Conservation (phyloP, 2,888 invertebrate genomes). For the Maniola hyperantus region DNA sequence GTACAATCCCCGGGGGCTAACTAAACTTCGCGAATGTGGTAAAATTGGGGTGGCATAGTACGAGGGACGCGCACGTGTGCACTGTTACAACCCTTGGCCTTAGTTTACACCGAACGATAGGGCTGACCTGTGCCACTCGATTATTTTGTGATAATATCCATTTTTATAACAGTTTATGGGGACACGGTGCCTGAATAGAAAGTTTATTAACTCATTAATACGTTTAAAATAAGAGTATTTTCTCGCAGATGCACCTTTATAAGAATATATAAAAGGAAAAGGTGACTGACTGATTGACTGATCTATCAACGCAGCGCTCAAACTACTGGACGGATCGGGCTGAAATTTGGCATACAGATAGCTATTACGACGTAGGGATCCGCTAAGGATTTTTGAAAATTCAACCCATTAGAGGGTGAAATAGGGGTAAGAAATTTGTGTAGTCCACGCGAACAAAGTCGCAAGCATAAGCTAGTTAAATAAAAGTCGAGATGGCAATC, state of each 20-base stretch:
- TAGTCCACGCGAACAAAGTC: no score
- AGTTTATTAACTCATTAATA: conserved; percentile 7
- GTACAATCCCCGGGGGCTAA: conserved; percentile 52
- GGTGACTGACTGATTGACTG: no score
- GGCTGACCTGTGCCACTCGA: conserved; percentile 65
- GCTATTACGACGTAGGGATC: no score
- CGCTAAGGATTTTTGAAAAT: no score
- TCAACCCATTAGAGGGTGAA: no score
- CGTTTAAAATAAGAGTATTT: neutral
- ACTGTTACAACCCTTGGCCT: conserved; percentile 63
- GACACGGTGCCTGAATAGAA: conserved; percentile 18
- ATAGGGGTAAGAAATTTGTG: no score
- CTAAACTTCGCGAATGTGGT: conserved; percentile 65
- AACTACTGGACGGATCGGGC: no score
- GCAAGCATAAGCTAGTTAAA: no score
- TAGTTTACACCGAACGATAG: conserved; percentile 55
- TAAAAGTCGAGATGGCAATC: no score
- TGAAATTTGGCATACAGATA: no score
- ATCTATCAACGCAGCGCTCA: no score
- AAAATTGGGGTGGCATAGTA: conserved; percentile 60
- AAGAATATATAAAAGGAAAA: no score
- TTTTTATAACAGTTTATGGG: conserved; percentile 28
- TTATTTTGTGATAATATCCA: conserved; percentile 41
- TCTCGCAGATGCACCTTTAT: neutral
- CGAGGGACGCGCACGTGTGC: conserved; percentile 68